Conservation (phyloP, 2,797 vertebrate genomes). For the Gymnopithys bicolor region DNA sequence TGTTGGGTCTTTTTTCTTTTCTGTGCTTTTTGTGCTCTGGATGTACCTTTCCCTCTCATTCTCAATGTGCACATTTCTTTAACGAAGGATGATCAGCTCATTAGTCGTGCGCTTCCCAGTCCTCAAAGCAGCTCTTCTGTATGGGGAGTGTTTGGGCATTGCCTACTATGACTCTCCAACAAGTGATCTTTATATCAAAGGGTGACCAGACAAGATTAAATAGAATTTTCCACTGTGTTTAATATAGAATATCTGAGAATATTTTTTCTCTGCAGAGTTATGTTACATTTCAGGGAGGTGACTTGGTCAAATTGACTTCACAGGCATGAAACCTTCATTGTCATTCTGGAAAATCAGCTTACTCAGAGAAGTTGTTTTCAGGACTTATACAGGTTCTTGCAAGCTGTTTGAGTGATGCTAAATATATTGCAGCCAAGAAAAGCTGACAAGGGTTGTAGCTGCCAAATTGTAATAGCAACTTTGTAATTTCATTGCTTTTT, state of each 20-base stretch:
- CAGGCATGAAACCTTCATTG: background rate
- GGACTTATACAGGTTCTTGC: background rate
- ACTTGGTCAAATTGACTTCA: conserved; percentile 3
- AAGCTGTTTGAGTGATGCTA: conserved; percentile 27
- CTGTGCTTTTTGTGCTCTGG: background rate
- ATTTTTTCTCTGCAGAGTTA: background rate
- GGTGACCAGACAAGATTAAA: background rate
- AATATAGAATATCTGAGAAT: background rate
- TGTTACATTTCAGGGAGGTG: background rate
- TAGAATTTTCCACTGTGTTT: background rate
- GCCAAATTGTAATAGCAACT: conserved; percentile 35
- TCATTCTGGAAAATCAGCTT: conserved; percentile 5
- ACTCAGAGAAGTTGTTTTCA: background rate
- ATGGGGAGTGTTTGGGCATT: background rate
- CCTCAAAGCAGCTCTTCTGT: background rate
- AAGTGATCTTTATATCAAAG: background rate
- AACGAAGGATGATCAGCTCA: background rate
- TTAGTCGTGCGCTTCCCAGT: background rate
- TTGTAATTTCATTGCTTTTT: conserved; percentile 36
- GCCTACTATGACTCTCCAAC: background rate
- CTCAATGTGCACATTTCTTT: background rate
- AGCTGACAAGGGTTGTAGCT: background rate
- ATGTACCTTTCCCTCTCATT: background rate
- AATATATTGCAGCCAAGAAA: conserved; percentile 36
- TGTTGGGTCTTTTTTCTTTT: background rate